phyloP scores from a whole-genome alignment of 2,113 vertebrate species.

The Datnioides undecimradiatus region DNA sequence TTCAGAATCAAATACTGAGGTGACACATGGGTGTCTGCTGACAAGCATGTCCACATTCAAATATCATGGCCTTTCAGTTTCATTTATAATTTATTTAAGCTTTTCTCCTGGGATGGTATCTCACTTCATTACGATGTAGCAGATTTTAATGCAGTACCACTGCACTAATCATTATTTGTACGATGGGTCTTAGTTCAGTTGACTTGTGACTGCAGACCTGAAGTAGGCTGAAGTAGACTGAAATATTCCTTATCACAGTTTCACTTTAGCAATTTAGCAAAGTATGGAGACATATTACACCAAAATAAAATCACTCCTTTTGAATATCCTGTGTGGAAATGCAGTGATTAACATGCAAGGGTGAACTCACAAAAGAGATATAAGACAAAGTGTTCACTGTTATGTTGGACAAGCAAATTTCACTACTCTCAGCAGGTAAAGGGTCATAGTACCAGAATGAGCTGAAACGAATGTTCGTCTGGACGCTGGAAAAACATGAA shows the following conservation, averaged over 20 bases:
- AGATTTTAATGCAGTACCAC: background rate
- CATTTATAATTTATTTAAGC: background rate
- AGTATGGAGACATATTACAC: background rate
- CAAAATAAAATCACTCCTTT: background rate
- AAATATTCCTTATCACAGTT: background rate
- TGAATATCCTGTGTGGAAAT: background rate
- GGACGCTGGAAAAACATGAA: conserved; percentile 13
- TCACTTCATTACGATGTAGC: background rate
- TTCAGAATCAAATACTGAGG: too few species aligned
- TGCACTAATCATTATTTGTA: background rate
- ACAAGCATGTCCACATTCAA: background rate
- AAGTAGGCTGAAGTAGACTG: too few species aligned
- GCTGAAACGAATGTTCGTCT: conserved; percentile 3
- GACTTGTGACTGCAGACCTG: background rate
- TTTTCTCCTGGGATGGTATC: background rate
- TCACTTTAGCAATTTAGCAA: background rate
- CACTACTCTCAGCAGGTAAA: background rate
- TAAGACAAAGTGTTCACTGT: background rate
- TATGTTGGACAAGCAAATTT: background rate
- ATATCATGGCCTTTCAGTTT: background rate
- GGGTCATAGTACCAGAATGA: conserved; percentile 7
- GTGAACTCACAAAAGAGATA: background rate
- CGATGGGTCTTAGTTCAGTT: background rate
- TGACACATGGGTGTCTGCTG: too few species aligned
- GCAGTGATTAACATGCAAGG: too few species aligned